Conservation (phyloP, 2,888 invertebrate species). For the Eupithecia inturbata region DNA sequence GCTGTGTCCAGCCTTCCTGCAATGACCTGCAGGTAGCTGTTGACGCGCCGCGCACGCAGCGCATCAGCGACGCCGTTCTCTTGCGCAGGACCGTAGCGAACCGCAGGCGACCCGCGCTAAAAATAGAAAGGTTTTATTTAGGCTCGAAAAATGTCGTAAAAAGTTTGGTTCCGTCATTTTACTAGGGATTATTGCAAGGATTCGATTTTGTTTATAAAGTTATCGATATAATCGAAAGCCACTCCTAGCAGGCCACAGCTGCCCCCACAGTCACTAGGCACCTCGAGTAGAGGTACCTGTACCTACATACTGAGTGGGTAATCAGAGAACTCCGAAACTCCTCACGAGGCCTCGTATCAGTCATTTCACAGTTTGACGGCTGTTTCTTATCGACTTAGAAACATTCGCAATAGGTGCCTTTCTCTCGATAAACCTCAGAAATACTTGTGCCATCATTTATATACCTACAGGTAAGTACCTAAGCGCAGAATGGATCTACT, state of each 20-base stretch:
- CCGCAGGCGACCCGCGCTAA: no score
- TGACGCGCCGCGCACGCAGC: no score
- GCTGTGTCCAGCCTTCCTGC: no score
- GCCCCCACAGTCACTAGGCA: background rate
- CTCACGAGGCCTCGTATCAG: background rate
- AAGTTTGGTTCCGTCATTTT: no score
- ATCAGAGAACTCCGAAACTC: background rate
- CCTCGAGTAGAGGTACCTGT: background rate
- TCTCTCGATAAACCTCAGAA: background rate
- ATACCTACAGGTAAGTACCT: background rate
- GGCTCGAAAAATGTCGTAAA: no score
- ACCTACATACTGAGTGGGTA: background rate
- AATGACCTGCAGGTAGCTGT: no score
- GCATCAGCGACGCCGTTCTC: no score
- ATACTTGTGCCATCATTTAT: background rate
- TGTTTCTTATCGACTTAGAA: background rate
- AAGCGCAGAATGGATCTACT: background rate
- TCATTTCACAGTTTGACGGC: conserved; percentile 4
- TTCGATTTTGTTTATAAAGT: no score
- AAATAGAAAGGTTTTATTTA: no score
- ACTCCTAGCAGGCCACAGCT: background rate
- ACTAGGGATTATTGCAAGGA: no score
- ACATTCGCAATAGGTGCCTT: background rate
- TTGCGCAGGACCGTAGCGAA: no score
- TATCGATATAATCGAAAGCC: no score